A percentile compares a stretch with the other conserved stretches of the same genome.
Evolutionary conservation across 2,113 vertebrate species (phyloP).

Genomic region (Psettodes erumei): DNA sequence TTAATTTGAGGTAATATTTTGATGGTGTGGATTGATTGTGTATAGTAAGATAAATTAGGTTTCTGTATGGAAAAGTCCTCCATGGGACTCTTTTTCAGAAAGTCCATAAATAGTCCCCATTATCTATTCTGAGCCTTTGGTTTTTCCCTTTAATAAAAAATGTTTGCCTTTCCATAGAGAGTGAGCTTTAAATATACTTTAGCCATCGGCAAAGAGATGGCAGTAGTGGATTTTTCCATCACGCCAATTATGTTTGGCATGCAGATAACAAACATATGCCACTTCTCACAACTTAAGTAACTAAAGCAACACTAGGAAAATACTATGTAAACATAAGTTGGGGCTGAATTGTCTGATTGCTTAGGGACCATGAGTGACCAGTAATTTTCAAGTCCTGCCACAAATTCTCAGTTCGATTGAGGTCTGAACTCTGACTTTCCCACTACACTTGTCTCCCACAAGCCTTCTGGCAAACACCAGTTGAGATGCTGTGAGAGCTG

Average conservation of each 20-base stretch:
- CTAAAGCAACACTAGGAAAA: background rate
- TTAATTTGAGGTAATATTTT: no score
- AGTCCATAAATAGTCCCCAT: background rate
- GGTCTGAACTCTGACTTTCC: background rate
- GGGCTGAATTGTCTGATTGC: background rate
- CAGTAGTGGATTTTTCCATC: background rate
- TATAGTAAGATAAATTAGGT: background rate
- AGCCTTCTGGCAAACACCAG: background rate
- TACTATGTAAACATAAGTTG: background rate
- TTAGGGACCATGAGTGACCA: background rate
- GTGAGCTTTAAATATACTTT: background rate
- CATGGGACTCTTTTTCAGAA: no score
- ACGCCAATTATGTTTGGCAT: background rate
- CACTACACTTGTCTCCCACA: background rate
- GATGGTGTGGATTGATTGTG: no score
- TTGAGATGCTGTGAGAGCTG: background rate
- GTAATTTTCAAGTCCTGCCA: slow-evolving; percentile 15
- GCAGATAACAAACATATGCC: background rate
- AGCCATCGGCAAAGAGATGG: background rate
- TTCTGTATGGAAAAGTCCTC: no score
- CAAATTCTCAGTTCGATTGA: slow-evolving; percentile 18
- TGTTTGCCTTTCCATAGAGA: background rate
- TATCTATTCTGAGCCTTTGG: background rate
- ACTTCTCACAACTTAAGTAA: background rate
- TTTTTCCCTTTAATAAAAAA: background rate